Percentiles rank a stretch among this genome's conserved stretches.
Evolutionary conservation across 2,113 vertebrate genomes (phyloP).

Genomic region (Scalopus aquaticus): DNA sequence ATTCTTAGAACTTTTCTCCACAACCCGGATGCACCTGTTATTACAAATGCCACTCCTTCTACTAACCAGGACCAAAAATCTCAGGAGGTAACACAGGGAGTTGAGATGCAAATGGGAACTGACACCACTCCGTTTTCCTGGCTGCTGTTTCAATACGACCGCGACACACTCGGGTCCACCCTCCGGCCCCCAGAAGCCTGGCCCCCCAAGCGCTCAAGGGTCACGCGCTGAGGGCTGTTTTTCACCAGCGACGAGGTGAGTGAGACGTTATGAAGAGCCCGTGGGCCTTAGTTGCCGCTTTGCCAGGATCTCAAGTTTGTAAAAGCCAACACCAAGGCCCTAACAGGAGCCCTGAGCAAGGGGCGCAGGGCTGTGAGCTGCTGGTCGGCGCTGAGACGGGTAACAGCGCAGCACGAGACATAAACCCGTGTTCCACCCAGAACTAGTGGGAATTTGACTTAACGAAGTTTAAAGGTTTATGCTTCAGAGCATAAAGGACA

Average conservation of each 20-base stretch:
- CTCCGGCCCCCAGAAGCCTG: not conserved
- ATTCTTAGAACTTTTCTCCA: not conserved
- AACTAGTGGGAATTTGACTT: not conserved
- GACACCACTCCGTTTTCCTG: not conserved
- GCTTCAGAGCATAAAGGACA: not conserved
- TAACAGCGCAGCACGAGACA: too few species aligned
- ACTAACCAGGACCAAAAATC: not conserved
- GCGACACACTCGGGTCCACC: not conserved
- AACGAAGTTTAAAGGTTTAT: not conserved
- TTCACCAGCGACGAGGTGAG: not conserved
- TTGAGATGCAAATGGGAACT: not conserved
- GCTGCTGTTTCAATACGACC: not conserved
- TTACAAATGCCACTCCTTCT: not conserved
- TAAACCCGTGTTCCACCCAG: not conserved
- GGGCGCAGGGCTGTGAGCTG: too few species aligned
- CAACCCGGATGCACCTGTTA: not conserved
- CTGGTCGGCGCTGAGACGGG: too few species aligned
- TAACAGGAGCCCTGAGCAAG: not conserved
- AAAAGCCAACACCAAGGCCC: slow-evolving; percentile 25
- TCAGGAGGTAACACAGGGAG: not conserved
- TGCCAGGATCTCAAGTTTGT: slow-evolving; percentile 14
- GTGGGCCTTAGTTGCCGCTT: not conserved
- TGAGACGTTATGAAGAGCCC: not conserved
- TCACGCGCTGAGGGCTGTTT: not conserved
- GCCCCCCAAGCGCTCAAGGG: not conserved